Evolutionary conservation across 2,888 invertebrate species (phyloP).

Genomic region (Diaphora mendica): DNA sequence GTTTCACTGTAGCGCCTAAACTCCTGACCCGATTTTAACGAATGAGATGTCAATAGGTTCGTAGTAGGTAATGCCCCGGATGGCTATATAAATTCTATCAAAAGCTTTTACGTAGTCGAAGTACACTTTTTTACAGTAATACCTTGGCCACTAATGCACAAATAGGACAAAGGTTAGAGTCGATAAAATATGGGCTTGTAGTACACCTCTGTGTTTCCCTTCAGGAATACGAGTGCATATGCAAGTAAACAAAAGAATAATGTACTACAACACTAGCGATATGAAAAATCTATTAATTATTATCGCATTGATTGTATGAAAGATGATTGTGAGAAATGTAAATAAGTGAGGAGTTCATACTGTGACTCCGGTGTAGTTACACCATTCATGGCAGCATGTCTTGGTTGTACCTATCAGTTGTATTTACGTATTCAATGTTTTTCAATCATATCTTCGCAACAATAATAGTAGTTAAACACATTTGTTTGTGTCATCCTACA

Average conservation of each 20-base stretch:
- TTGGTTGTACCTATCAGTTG: not conserved
- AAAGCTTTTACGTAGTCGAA: too few relatives aligned
- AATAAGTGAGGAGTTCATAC: too few relatives aligned
- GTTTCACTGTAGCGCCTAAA: too few relatives aligned
- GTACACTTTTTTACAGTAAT: too few relatives aligned
- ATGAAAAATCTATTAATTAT: not conserved
- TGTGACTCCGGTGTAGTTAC: not conserved
- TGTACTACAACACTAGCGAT: not conserved
- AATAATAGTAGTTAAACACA: not conserved
- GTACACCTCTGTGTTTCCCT: not conserved
- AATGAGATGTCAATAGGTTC: too few relatives aligned
- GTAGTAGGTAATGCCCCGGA: too few relatives aligned
- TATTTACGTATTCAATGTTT: not conserved
- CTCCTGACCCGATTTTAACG: too few relatives aligned
- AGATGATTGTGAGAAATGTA: not conserved
- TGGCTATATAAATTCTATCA: too few relatives aligned
- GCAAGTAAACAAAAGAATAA: not conserved
- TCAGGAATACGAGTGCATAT: not conserved
- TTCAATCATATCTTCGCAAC: not conserved
- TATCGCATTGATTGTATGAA: too few relatives aligned
- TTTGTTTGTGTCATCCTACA: not conserved
- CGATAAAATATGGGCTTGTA: not conserved
- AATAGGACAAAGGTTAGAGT: not conserved
- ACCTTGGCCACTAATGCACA: too few relatives aligned
- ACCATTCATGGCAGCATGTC: not conserved